These are phyloP conservation scores for Drosophila niveifrons DNA, from an alignment of 2,888 invertebrate species.

Conservation along the genomic window DNA sequence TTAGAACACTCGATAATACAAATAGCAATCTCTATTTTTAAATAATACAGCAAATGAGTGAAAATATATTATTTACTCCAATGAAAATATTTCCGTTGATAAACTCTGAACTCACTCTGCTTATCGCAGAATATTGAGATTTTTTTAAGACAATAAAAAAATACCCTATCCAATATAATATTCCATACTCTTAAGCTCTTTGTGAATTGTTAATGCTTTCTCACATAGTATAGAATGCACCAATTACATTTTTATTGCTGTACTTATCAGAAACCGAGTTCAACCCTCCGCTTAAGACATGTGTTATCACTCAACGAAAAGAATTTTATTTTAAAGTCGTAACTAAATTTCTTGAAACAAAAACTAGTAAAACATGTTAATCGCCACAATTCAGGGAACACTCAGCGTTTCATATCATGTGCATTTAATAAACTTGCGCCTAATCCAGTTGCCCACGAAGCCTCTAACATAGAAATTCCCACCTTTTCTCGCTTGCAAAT, in stretches of 20 bases:
- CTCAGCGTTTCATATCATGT: conserved; percentile 17
- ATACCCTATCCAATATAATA: neutral
- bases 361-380: neutral
- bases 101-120: conserved; percentile 18
- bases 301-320: conserved; percentile 1
- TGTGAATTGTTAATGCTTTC: neutral
- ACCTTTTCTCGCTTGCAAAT: conserved; percentile 23
- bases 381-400: neutral
- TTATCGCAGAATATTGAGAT: conserved; percentile 26
- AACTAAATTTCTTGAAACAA: neutral
- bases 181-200: neutral
- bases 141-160: neutral
- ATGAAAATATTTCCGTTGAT: conserved; percentile 9
- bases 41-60: neutral
- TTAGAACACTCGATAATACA: too few relatives aligned
- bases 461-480: conserved; percentile 52
- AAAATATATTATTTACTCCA: neutral
- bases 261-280: conserved; percentile 1
- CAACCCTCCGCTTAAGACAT: neutral
- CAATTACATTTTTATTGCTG: neutral
- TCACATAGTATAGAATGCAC: neutral
- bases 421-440: conserved; percentile 32
- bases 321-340: neutral
- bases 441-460: conserved; percentile 8
- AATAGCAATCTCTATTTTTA: too few relatives aligned